Percentiles rank a stretch among this genome's conserved stretches.
phyloP scores from a whole-genome alignment of 2,888 invertebrate species.

The Drosophila paranaensis region DNA sequence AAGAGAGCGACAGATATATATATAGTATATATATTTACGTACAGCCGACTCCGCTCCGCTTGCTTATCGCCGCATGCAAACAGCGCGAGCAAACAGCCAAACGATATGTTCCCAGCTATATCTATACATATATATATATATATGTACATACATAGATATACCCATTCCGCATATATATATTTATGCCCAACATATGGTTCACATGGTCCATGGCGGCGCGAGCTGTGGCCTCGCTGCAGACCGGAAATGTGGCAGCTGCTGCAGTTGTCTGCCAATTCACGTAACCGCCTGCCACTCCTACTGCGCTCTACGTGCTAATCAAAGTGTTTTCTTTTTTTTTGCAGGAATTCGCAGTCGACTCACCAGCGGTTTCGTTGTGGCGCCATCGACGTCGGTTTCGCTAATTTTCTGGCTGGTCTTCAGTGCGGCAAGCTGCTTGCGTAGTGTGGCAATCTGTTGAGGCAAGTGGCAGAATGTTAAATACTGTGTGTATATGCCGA shows the following conservation, averaged over 20 bases:
- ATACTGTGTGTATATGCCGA: background rate
- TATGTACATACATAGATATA: background rate
- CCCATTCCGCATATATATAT: background rate
- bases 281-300: slow-evolving; percentile 22
- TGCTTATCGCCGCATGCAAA: slow-evolving; percentile 59
- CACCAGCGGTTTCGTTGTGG: slow-evolving; percentile 72
- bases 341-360: slow-evolving; percentile 50
- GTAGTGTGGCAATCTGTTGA: slow-evolving; percentile 83
- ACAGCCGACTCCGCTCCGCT: slow-evolving; percentile 13
- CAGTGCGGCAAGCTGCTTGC: slow-evolving; percentile 83
- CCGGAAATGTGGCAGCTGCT: slow-evolving; percentile 9
- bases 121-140: slow-evolving; percentile 2
- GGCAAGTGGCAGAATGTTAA: slow-evolving; percentile 22
- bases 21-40: no score
- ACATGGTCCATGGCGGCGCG: slow-evolving; percentile 20
- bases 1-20: slow-evolving; percentile 27
- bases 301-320: slow-evolving; percentile 25
- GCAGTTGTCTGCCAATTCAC: slow-evolving; percentile 8
- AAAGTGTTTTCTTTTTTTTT: slow-evolving; percentile 17
- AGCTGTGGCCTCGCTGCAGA: background rate
- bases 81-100: slow-evolving; percentile 43
- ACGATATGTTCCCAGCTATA: slow-evolving; percentile 38
- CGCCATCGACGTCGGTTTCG: slow-evolving; percentile 40
- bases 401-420: slow-evolving; percentile 73
- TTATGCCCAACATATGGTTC: slow-evolving; percentile 6